Evolutionary conservation across 1,140 invertebrate genomes (phyloP).

Genomic region (Solenopsis invicta): DNA sequence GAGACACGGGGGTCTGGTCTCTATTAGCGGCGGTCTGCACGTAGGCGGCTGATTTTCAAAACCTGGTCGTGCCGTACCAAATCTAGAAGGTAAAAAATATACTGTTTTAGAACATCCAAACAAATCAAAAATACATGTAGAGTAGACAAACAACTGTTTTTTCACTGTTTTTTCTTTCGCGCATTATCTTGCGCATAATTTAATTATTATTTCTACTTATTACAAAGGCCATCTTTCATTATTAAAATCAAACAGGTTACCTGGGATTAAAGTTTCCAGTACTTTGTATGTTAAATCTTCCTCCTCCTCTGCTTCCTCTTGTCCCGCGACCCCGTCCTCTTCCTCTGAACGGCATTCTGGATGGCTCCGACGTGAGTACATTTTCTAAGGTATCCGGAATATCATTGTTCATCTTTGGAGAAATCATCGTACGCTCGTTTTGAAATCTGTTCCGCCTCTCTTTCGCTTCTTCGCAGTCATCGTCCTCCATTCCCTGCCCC

Average conservation of each 20-base stretch:
- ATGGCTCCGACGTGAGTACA: slow-evolving; percentile 80
- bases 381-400: slow-evolving; percentile 84
- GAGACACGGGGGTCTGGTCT: slow-evolving; percentile 78
- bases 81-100: slow-evolving; percentile 45
- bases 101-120: neutral
- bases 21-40: slow-evolving; percentile 81
- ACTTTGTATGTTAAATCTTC: slow-evolving; percentile 76
- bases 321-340: slow-evolving; percentile 76
- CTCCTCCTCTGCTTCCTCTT: slow-evolving; percentile 77
- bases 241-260: slow-evolving; percentile 54
- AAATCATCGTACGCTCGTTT: slow-evolving; percentile 81
- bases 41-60: slow-evolving; percentile 77
- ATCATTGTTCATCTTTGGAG: slow-evolving; percentile 82
- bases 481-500: slow-evolving; percentile 81
- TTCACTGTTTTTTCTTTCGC: neutral
- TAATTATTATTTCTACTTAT: slow-evolving; percentile 16
- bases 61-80: slow-evolving; percentile 52
- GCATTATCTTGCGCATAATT: neutral
- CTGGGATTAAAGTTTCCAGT: slow-evolving; percentile 76
- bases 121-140: neutral
- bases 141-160: neutral
- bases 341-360: slow-evolving; percentile 60
- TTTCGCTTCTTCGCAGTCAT: slow-evolving; percentile 83
- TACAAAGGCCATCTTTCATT: neutral
- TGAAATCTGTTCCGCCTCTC: slow-evolving; percentile 85